These are phyloP conservation scores for Rhynchotus rufescens DNA, from an alignment of 2,797 vertebrate species.

Conservation along the genomic window DNA sequence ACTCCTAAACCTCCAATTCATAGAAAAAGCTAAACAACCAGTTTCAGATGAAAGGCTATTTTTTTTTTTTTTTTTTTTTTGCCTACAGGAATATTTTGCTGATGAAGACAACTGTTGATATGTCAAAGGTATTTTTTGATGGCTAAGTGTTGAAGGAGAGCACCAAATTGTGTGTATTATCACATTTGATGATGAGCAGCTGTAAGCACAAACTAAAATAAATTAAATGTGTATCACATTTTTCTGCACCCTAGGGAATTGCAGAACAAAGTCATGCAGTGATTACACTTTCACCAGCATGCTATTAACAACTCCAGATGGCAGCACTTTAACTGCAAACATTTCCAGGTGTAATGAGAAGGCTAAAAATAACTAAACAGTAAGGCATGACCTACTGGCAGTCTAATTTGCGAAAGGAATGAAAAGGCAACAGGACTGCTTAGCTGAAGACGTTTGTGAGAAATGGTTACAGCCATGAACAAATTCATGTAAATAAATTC, in stretches of 20 bases:
- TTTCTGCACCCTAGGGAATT: conserved; percentile 58
- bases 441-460: background rate
- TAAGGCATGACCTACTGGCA: conserved; percentile 53
- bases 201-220: conserved; percentile 72
- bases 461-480: background rate
- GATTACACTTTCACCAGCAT: conserved; percentile 69
- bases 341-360: conserved; percentile 66
- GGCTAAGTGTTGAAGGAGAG: conserved; percentile 25
- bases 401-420: conserved; percentile 50
- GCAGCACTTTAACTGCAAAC: conserved; percentile 68
- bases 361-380: conserved; percentile 67
- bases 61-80: conserved; percentile 35
- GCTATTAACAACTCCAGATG: conserved; percentile 77
- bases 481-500: background rate
- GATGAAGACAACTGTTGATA: conserved; percentile 43
- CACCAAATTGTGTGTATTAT: conserved; percentile 64
- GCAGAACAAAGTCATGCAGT: conserved; percentile 61
- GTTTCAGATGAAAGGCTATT: conserved; percentile 21
- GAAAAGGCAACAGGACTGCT: conserved; percentile 20
- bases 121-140: conserved; percentile 58
- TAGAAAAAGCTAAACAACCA: conserved; percentile 38
- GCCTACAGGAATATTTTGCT: conserved; percentile 51
- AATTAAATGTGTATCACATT: conserved; percentile 69
- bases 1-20: conserved; percentile 32
- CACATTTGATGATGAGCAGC: conserved; percentile 61